These are phyloP conservation scores for Diarsia rubi DNA, from an alignment of 2,888 invertebrate genomes.

Conservation along the genomic window DNA sequence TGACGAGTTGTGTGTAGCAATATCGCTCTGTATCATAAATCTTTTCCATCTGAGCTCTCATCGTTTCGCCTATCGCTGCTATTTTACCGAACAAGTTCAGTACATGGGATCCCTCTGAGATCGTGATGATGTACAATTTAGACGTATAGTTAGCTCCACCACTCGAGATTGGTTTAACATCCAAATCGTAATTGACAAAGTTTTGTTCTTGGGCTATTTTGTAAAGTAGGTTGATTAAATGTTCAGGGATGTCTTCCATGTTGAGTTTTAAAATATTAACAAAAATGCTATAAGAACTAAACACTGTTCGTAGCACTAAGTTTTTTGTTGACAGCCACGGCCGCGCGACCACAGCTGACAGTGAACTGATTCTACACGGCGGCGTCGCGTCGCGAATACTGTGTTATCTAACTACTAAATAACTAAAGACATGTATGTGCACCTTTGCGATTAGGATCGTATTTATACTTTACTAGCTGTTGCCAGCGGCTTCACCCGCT, in stretches of 20 bases:
- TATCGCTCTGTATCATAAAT: conserved; percentile 74
- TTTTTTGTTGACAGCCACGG: background rate
- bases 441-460: no score
- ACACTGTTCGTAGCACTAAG: background rate
- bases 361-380: conserved; percentile 11
- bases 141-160: conserved; percentile 76
- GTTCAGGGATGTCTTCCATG: conserved; percentile 41
- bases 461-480: no score
- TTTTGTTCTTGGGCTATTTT: conserved; percentile 64
- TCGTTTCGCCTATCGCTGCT: conserved; percentile 71
- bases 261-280: conserved; percentile 6
- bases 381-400: background rate
- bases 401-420: background rate
- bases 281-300: background rate
- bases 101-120: conserved; percentile 56
- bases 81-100: conserved; percentile 78
- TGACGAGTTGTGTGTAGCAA: conserved; percentile 73
- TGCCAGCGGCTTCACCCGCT: no score
- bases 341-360: background rate
- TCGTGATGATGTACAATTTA: conserved; percentile 61
- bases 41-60: conserved; percentile 66
- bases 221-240: conserved; percentile 44
- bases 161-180: conserved; percentile 63
- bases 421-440: background rate
- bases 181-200: conserved; percentile 58